Percentiles rank a stretch among this genome's conserved stretches.
These are phyloP conservation scores for Myathropa florea DNA, from an alignment of 2,888 invertebrate species.

Conservation along the genomic window DNA sequence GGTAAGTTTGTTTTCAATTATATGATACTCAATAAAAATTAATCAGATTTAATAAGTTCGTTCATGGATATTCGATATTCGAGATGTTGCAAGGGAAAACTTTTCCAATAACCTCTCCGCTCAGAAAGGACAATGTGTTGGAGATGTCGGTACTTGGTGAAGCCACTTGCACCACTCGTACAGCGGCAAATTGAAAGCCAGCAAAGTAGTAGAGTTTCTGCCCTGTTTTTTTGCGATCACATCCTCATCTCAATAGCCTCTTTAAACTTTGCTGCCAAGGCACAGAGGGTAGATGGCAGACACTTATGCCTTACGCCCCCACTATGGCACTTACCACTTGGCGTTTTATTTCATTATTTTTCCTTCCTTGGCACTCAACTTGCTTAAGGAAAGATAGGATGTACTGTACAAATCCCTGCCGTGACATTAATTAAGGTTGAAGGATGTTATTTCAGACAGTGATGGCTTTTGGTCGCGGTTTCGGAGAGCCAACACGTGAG, in stretches of 20 bases:
- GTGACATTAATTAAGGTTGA: constrained; percentile 64
- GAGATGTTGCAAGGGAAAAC: constrained; percentile 1
- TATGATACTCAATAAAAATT: constrained; percentile 38
- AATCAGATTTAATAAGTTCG: constrained; percentile 38
- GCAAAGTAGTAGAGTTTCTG: constrained; percentile 12
- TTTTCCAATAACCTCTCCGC: constrained; percentile 34
- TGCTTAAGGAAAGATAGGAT: constrained; percentile 14
- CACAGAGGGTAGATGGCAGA: constrained; percentile 34
- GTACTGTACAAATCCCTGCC: constrained; percentile 54
- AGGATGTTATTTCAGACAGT: constrained; percentile 38
- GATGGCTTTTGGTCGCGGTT: constrained; percentile 22
- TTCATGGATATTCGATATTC: background rate
- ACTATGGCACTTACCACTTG: constrained; percentile 37
- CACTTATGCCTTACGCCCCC: constrained; percentile 10
- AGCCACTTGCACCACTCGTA: constrained; percentile 32
- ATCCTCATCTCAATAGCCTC: constrained; percentile 63
- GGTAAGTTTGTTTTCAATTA: constrained; percentile 11
- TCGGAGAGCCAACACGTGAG: constrained; percentile 52
- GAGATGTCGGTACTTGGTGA: constrained; percentile 29
- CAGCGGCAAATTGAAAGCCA: constrained; percentile 56
- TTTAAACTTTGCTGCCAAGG: constrained; percentile 59
- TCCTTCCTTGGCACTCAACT: constrained; percentile 24
- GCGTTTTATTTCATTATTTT: constrained; percentile 9
- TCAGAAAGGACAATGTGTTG: background rate
- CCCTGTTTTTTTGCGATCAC: constrained; percentile 37